These are phyloP conservation scores for Rosalia funebris DNA, from an alignment of 2,888 invertebrate genomes.

Conservation along the genomic window DNA sequence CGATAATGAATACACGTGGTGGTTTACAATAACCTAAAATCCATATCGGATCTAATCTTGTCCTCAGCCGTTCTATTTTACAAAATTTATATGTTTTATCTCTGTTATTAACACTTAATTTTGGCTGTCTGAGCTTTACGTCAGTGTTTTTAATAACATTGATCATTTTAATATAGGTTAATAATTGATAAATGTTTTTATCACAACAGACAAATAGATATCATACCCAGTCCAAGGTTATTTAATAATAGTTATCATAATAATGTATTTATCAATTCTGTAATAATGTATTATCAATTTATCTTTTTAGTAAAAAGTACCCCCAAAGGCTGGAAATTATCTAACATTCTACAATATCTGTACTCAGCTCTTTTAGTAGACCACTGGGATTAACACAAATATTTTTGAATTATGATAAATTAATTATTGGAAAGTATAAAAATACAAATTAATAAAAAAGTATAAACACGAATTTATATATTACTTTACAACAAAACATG, in stretches of 20 bases:
- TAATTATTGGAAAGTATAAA: no score
- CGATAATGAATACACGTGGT: no score
- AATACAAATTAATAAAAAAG: no score
- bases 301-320: conserved; percentile 2
- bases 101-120: conserved; percentile 2
- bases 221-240: conserved; percentile 16
- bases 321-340: conserved; percentile 14
- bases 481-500: no score
- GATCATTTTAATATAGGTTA: conserved; percentile 25
- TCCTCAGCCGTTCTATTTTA: neutral
- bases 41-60: neutral
- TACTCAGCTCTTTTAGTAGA: no score
- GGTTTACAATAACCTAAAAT: neutral
- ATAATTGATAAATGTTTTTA: conserved; percentile 21
- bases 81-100: neutral
- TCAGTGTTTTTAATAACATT: conserved; percentile 17
- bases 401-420: no score
- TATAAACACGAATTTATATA: no score
- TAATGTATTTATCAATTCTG: neutral
- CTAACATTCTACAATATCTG: neutral
- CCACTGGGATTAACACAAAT: no score
- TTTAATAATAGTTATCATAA: conserved; percentile 1
- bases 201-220: conserved; percentile 16
- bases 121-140: conserved; percentile 17
- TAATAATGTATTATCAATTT: conserved; percentile 5